phyloP scores from a whole-genome alignment of 2,888 invertebrate species.

The Caenorhabditis sp. region DNA sequence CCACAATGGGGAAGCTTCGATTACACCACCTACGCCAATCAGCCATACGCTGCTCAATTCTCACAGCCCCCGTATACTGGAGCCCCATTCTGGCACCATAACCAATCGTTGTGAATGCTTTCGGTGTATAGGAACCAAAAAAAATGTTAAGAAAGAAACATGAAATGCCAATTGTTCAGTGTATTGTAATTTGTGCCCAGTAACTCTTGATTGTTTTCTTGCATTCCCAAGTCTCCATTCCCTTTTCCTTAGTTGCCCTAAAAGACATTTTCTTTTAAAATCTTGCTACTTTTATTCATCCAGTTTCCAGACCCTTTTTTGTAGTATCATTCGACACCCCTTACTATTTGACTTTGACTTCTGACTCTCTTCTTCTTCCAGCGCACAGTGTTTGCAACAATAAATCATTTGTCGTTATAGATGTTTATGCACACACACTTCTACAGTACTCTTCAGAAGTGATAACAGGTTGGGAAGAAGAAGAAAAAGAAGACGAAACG shows the following conservation, averaged over 20 bases:
- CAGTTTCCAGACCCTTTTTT: background rate
- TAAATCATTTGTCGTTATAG: slow-evolving; percentile 41
- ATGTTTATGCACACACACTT: slow-evolving; percentile 34
- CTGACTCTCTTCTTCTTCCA: background rate
- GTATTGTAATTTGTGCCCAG: slow-evolving; percentile 1
- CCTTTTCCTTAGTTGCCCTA: background rate
- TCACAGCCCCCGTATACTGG: slow-evolving; percentile 45
- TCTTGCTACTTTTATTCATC: background rate
- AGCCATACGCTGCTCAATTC: slow-evolving; percentile 45
- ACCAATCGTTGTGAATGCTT: slow-evolving; percentile 49
- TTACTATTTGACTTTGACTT: background rate
- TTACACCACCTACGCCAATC: slow-evolving; percentile 44
- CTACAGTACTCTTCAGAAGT: slow-evolving; percentile 31
- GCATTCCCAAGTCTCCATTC: slow-evolving; percentile 2
- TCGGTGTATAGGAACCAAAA: slow-evolving; percentile 10
- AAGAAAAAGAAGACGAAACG: background rate
- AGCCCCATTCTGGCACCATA: slow-evolving; percentile 57
- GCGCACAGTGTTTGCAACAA: slow-evolving; percentile 44
- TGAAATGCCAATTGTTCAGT: background rate
- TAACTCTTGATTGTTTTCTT: background rate
- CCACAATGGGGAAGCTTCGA: slow-evolving; percentile 52
- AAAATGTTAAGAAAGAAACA: slow-evolving; percentile 10
- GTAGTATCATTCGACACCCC: background rate
- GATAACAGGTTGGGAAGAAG: slow-evolving; percentile 11
- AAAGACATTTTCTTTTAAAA: slow-evolving; percentile 16